Conservation (phyloP, 2,888 invertebrate genomes). For the Amphipoea lucens region DNA sequence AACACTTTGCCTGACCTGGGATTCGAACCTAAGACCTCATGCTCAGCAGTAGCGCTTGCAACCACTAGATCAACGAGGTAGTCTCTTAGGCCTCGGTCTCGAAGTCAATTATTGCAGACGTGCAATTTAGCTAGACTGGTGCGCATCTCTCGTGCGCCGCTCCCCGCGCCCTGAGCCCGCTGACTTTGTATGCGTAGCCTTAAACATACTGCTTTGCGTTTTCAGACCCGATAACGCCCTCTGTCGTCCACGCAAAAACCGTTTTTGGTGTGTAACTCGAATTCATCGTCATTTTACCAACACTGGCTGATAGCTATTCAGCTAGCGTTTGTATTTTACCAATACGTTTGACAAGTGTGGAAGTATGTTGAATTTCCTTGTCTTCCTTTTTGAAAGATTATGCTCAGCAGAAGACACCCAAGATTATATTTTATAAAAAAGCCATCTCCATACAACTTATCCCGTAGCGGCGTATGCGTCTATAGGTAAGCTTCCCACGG, state of each 20-base stretch:
- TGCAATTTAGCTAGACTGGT: too few relatives aligned
- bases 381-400: neutral
- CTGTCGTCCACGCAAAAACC: too few relatives aligned
- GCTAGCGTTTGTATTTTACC: neutral
- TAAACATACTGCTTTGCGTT: too few relatives aligned
- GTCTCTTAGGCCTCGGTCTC: too few relatives aligned
- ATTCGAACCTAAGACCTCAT: too few relatives aligned
- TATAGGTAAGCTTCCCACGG: slow-evolving; percentile 87
- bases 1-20: too few relatives aligned
- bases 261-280: neutral
- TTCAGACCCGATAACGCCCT: neutral
- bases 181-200: too few relatives aligned
- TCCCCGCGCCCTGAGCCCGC: too few relatives aligned
- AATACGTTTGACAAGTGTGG: neutral
- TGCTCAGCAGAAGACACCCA: neutral
- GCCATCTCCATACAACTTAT: slow-evolving; percentile 70
- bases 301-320: neutral
- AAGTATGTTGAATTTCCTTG: neutral
- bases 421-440: slow-evolving; percentile 50
- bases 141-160: too few relatives aligned
- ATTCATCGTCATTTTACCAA: neutral
- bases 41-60: too few relatives aligned
- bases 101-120: too few relatives aligned
- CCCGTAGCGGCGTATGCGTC: slow-evolving; percentile 71
- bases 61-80: too few relatives aligned